Base-by-base conservation (phyloP, 2,888 invertebrate genomes). In the Fragum fragum region DNA sequence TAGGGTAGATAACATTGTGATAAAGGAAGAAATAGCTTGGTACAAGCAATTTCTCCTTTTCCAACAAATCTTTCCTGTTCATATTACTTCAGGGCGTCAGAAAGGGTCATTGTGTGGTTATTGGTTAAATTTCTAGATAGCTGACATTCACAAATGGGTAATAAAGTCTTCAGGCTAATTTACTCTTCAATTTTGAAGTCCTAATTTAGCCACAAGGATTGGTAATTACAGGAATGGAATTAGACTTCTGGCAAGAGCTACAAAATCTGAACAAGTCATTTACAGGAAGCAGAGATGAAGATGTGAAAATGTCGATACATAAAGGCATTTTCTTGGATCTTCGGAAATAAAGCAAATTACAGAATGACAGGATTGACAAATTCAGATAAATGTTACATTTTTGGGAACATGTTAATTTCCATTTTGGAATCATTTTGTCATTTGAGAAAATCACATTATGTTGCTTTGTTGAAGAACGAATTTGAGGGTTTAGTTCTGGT, bases 361-460 rank as follows among this genome's bases (percentile, higher is more conserved):
- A 3, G 63, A 63, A 63, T 63, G 63, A 63, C 63, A 63, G 36
- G 32, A 36, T 63, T 63, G 63, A 63, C 63, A 63, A 63, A 36
- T 63, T 63, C 63, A 28, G 63, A 63, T 28, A 63, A 63, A 63
- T 63, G 32, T 36, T 32, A 32, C 36, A 36, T 63, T 23, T 63
- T 32, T n/a, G n/a, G 11, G 57, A 57, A 57, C 23, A 47, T 47
- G 47, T 47, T 47, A 47, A 47, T 47, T 47, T 47, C 47, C 47
- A 47, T 47, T 47, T 47, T 47, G 47, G 47, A 47, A n/a, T 47
- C 47, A 47, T 47, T 47, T 47, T 47, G 47, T 47, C 47, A 47
- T 47, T 47, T 14, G 47, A n/a, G 47, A 5, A 47, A 47, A 47
- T 47, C 47, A 9, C 47, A 47, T 47, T 47, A 9, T 47, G 47